Percentiles rank a stretch among this genome's conserved stretches.
phyloP scores from a whole-genome alignment of 1,140 invertebrate genomes.

The Brachionus paranguensis region DNA sequence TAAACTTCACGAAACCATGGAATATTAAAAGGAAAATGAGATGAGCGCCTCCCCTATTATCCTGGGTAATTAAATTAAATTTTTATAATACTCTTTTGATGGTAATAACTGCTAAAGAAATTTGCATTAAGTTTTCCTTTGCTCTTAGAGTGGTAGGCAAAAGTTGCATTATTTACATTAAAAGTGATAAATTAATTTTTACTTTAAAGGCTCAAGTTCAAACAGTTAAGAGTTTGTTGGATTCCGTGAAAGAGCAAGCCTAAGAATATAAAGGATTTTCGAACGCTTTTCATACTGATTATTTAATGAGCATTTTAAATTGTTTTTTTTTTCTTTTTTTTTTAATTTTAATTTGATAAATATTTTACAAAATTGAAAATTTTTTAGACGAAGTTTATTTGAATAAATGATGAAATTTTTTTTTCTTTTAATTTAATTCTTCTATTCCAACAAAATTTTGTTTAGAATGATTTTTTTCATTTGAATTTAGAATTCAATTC shows the following conservation, averaged over 20 bases:
- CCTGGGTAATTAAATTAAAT: too few species aligned
- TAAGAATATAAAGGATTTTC: not conserved
- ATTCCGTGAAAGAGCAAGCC: not conserved
- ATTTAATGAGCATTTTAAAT: not conserved
- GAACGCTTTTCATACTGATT: not conserved
- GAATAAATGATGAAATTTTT: not conserved
- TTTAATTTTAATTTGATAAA: not conserved
- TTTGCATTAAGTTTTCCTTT: too few species aligned
- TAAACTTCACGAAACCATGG: too few species aligned
- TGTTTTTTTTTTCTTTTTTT: not conserved
- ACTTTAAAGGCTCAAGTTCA: conserved; percentile 22
- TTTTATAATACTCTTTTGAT: too few species aligned
- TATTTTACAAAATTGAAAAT: not conserved
- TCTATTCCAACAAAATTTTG: too few species aligned
- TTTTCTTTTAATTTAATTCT: not conserved
- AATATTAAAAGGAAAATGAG: too few species aligned
- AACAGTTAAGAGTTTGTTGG: not conserved
- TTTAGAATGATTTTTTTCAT: too few species aligned
- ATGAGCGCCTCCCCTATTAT: too few species aligned
- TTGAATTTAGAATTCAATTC: too few species aligned
- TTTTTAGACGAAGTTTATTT: not conserved
- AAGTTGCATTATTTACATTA: too few species aligned
- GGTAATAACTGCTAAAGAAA: too few species aligned
- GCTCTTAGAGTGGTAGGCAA: too few species aligned
- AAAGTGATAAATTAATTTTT: not conserved